phyloP scores from a whole-genome alignment of 2,113 vertebrate species.

The Gobius niger region DNA sequence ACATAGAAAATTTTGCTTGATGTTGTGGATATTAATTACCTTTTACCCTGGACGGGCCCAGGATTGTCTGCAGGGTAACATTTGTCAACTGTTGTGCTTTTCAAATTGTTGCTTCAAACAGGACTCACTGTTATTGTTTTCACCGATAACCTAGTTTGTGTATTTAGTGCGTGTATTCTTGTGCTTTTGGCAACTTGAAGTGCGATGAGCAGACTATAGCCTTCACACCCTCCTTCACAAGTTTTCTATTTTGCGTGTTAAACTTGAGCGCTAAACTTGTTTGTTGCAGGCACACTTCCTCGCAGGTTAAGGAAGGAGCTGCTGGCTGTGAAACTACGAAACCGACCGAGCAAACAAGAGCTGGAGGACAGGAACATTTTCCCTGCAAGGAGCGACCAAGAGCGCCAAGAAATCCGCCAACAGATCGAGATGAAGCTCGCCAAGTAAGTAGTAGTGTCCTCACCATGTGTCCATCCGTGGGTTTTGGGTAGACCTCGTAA shows the following conservation, averaged over 20 bases:
- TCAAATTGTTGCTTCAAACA: not conserved
- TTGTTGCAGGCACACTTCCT: constrained; percentile 87
- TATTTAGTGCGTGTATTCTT: not conserved
- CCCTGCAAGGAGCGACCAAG: constrained; percentile 90
- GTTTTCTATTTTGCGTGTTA: not conserved
- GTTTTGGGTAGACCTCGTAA: not conserved
- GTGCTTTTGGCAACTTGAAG: not conserved
- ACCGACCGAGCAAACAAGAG: constrained; percentile 95
- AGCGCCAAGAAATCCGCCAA: constrained; percentile 94
- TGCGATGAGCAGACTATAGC: constrained; percentile 1
- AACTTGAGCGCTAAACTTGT: constrained; percentile 13
- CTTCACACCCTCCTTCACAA: not conserved
- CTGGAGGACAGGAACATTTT: constrained; percentile 96
- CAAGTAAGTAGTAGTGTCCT: constrained; percentile 81
- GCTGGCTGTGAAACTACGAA: constrained; percentile 90
- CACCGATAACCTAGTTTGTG: not conserved
- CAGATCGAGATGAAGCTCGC: constrained; percentile 98
- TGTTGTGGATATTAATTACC: too few relatives aligned
- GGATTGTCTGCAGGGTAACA: too few relatives aligned
- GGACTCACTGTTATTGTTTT: not conserved
- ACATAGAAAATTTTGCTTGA: too few relatives aligned
- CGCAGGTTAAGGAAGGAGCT: constrained; percentile 96
- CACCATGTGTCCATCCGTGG: not conserved
- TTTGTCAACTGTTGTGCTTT: not conserved
- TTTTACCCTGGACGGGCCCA: too few relatives aligned